phyloP scores from a whole-genome alignment of 1,140 invertebrate species.

The Microplitis mediator region DNA sequence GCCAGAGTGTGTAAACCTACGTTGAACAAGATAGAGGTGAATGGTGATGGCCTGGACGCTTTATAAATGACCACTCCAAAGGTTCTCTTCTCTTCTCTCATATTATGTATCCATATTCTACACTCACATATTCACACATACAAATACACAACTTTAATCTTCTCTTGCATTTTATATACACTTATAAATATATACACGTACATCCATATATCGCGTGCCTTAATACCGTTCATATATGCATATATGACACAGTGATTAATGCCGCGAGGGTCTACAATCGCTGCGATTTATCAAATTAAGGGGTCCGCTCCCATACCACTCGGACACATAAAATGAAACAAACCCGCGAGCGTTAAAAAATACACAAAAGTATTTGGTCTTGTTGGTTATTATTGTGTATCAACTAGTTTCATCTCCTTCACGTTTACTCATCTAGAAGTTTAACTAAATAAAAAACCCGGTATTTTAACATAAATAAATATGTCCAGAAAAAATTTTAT shows the following conservation, averaged over 20 bases:
- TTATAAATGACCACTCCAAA: slow-evolving; percentile 56
- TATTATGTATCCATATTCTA: not conserved
- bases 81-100: not conserved
- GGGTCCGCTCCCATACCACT: slow-evolving; percentile 34
- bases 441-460: too few relatives aligned
- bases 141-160: not conserved
- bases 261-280: slow-evolving; percentile 53
- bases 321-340: slow-evolving; percentile 44
- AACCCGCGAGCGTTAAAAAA: slow-evolving; percentile 50
- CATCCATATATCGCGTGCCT: slow-evolving; percentile 13
- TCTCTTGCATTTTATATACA: slow-evolving; percentile 29
- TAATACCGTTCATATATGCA: slow-evolving; percentile 62
- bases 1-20: slow-evolving; percentile 58
- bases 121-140: not conserved
- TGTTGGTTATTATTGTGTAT: not conserved
- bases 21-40: slow-evolving; percentile 58
- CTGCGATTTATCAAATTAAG: slow-evolving; percentile 64
- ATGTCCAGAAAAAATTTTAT: too few relatives aligned
- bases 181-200: not conserved
- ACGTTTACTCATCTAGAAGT: not conserved
- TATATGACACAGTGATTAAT: slow-evolving; percentile 59
- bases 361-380: slow-evolving; percentile 42
- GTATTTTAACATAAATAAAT: too few relatives aligned
- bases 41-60: slow-evolving; percentile 38
- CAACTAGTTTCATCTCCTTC: not conserved